These are phyloP conservation scores for Carabus problematicus DNA, from an alignment of 2,888 invertebrate species.

Conservation along the genomic window DNA sequence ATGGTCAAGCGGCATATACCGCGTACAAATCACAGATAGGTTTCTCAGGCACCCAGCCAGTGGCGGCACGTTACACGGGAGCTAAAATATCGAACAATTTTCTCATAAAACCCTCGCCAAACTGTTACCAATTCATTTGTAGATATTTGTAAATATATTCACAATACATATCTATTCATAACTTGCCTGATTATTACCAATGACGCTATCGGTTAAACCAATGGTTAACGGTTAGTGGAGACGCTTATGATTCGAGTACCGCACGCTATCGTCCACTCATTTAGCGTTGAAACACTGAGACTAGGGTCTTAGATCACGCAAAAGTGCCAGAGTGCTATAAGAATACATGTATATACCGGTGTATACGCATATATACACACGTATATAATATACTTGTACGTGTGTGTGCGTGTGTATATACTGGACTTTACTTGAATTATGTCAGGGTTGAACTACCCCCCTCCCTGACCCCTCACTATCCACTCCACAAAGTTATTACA, in stretches of 20 bases:
- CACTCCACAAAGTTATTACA: conserved; percentile 11
- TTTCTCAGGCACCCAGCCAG: conserved; percentile 15
- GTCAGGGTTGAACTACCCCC: conserved; percentile 29
- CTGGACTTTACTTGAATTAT: conserved; percentile 18
- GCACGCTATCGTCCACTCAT: conserved; percentile 17
- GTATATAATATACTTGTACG: no score
- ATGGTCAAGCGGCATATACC: conserved; percentile 29
- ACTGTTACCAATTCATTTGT: background rate
- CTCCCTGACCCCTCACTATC: no score
- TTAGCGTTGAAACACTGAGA: background rate
- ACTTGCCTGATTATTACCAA: background rate
- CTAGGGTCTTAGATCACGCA: conserved; percentile 14
- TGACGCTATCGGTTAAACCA: background rate
- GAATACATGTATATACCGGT: no score
- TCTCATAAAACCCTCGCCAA: background rate
- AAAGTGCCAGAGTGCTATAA: background rate
- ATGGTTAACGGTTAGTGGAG: conserved; percentile 7
- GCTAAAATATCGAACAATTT: background rate
- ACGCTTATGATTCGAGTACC: conserved; percentile 4
- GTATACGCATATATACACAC: no score
- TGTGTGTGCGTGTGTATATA: background rate
- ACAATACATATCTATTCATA: background rate
- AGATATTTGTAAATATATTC: background rate
- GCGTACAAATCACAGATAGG: conserved; percentile 31
- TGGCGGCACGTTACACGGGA: conserved; percentile 21